Evolutionary conservation across 1,140 invertebrate species (phyloP).

Genomic region (Aphis gossypii): DNA sequence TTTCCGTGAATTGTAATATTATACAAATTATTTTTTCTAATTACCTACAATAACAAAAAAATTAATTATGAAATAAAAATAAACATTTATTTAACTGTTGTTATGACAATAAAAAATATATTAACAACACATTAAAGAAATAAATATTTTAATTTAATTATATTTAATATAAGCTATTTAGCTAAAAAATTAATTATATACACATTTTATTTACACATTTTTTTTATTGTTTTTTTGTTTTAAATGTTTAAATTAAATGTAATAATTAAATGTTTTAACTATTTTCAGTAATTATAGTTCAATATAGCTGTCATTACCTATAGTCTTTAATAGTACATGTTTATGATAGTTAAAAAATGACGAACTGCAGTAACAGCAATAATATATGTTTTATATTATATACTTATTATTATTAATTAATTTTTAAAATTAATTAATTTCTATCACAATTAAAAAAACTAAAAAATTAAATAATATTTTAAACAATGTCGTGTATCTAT

Average conservation of each 20-base stretch:
- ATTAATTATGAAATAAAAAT: neutral
- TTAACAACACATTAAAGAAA: too few species aligned
- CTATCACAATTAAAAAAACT: neutral
- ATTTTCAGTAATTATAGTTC: neutral
- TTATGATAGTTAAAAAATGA: neutral
- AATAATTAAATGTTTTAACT: too few species aligned
- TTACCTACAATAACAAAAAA: neutral
- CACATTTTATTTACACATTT: too few species aligned
- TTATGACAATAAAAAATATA: neutral
- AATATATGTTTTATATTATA: neutral
- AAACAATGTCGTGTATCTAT: neutral
- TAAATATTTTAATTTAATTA: neutral
- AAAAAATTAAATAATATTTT: neutral
- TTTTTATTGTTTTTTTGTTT: too few species aligned
- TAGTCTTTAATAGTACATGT: neutral
- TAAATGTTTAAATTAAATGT: too few species aligned
- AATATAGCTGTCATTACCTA: neutral
- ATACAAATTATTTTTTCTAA: neutral
- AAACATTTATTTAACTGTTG: neutral
- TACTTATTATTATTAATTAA: neutral
- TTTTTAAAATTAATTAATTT: neutral
- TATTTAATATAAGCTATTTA: neutral
- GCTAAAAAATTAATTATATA: neutral
- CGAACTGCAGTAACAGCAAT: too few species aligned
- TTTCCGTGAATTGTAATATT: neutral